Evolutionary conservation across 2,888 invertebrate species (phyloP).

Genomic region (Nesidiocoris tenuis): DNA sequence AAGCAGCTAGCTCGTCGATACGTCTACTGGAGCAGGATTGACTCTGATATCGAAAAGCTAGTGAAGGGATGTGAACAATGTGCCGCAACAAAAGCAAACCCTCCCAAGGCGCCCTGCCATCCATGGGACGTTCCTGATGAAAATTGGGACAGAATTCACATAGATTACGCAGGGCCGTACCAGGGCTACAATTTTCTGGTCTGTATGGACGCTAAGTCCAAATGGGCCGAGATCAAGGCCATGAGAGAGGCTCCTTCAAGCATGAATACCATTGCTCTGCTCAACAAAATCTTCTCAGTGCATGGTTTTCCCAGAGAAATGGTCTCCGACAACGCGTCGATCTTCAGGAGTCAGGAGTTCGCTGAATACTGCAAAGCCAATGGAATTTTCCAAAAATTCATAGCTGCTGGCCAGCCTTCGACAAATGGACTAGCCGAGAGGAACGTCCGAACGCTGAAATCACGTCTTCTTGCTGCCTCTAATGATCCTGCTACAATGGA

Average conservation of each 20-base stretch:
- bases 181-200: constrained; percentile 48
- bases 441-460: constrained; percentile 46
- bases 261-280: constrained; percentile 48
- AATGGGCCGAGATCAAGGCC: constrained; percentile 50
- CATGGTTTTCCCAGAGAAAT: constrained; percentile 50
- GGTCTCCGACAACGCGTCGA: constrained; percentile 50
- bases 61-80: constrained; percentile 50
- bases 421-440: constrained; percentile 47
- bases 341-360: constrained; percentile 50
- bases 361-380: constrained; percentile 45
- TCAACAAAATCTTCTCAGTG: not conserved
- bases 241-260: constrained; percentile 46
- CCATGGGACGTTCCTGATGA: constrained; percentile 50
- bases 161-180: constrained; percentile 51
- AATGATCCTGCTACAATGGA: not conserved
- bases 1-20: constrained; percentile 51
- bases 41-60: constrained; percentile 50
- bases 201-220: constrained; percentile 50
- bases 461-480: not conserved
- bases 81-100: constrained; percentile 48
- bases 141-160: constrained; percentile 51
- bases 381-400: too few species aligned
- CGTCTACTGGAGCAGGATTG: constrained; percentile 51
- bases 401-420: constrained; percentile 13
- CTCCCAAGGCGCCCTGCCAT: constrained; percentile 50